Evolutionary conservation across 2,888 invertebrate genomes (phyloP).

Genomic region (Phortica okadai): DNA sequence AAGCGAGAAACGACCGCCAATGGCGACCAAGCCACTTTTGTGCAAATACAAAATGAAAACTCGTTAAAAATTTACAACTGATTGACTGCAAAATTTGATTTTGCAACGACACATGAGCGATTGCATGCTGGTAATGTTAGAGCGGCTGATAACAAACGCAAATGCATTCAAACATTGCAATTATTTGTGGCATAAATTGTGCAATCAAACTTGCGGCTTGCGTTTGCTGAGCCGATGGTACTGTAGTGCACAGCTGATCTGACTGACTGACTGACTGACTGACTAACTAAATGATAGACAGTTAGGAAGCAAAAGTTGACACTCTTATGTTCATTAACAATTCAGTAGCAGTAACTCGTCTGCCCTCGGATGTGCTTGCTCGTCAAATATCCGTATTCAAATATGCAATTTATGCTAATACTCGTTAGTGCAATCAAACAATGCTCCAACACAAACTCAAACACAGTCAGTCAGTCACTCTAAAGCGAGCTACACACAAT

Average conservation of each 20-base stretch:
- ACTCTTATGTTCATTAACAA: slow-evolving; percentile 53
- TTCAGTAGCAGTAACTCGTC: slow-evolving; percentile 20
- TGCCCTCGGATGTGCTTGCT: slow-evolving; percentile 31
- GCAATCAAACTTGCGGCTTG: slow-evolving; percentile 12
- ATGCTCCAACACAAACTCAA: slow-evolving; percentile 32
- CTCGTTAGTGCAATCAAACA: slow-evolving; percentile 63
- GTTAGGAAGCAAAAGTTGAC: slow-evolving; percentile 33
- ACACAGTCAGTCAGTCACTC: neutral
- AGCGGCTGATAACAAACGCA: neutral
- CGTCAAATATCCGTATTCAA: slow-evolving; percentile 21
- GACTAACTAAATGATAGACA: too few relatives aligned
- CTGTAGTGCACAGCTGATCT: neutral
- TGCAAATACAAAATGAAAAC: slow-evolving; percentile 62
- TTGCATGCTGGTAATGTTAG: slow-evolving; percentile 3
- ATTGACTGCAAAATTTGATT: slow-evolving; percentile 56
- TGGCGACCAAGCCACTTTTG: slow-evolving; percentile 7
- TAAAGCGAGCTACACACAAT: neutral
- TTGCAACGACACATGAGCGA: slow-evolving; percentile 30
- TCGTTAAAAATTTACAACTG: slow-evolving; percentile 69
- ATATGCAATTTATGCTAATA: slow-evolving; percentile 67
- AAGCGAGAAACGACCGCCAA: neutral
- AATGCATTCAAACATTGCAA: slow-evolving; percentile 11
- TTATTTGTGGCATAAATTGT: slow-evolving; percentile 31
- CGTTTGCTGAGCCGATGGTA: neutral
- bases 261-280: neutral